Conservation (phyloP, 2,797 vertebrate species). For the Rhynchotus rufescens region DNA sequence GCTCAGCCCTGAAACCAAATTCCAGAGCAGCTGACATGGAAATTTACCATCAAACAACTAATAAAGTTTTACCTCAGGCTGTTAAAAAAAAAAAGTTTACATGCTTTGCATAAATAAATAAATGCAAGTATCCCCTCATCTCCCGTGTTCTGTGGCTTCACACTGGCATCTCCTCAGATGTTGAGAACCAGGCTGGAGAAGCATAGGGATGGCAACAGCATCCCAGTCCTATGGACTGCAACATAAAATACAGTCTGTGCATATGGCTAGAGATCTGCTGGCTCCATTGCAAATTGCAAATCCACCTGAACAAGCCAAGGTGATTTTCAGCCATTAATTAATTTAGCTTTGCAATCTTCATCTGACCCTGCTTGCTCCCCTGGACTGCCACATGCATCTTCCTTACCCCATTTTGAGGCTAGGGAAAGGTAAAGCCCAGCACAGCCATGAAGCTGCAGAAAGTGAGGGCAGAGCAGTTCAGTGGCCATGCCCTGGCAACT, state of each 20-base stretch:
- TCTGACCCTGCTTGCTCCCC: not conserved
- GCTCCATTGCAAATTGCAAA: not conserved
- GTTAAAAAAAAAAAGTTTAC: conserved; percentile 14
- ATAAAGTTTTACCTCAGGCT: conserved; percentile 56
- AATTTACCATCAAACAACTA: conserved; percentile 69
- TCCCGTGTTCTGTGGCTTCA: not conserved
- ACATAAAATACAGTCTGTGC: not conserved
- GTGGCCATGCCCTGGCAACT: not conserved
- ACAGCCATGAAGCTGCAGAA: not conserved
- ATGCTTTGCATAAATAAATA: not conserved
- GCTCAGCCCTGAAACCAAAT: conserved; percentile 54
- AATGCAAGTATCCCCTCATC: not conserved
- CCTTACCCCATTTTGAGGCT: not conserved
- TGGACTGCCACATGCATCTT: not conserved
- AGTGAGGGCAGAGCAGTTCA: not conserved
- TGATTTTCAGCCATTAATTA: not conserved
- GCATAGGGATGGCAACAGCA: fast-evolving
- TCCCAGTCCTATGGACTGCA: not conserved
- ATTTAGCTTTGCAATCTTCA: fast-evolving
- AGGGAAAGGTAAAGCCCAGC: not conserved
- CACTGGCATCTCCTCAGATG: not conserved
- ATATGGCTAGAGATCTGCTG: not conserved
- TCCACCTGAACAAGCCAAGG: not conserved
- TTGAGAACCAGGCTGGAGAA: not conserved
- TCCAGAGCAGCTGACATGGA: conserved; percentile 71